Evolutionary conservation across 2,113 vertebrate species (phyloP).

Genomic region (Lota lota): DNA sequence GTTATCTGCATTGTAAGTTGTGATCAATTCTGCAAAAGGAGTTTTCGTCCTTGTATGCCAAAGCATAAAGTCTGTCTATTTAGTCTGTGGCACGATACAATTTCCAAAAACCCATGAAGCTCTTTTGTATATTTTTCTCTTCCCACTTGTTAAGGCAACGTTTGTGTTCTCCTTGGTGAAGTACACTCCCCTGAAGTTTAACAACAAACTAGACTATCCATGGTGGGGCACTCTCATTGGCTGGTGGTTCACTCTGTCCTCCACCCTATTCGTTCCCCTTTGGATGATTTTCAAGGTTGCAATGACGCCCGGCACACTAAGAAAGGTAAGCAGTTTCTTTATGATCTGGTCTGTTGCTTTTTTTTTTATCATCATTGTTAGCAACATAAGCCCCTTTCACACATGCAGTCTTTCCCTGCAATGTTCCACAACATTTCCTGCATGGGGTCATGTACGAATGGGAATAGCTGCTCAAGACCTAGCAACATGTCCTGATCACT

Average conservation of each 20-base stretch:
- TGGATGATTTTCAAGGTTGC: conserved; percentile 68
- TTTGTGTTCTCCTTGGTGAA: conserved; percentile 76
- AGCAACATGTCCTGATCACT: too few relatives aligned
- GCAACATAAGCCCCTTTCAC: too few relatives aligned
- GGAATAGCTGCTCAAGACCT: too few relatives aligned
- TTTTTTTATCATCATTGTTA: neutral
- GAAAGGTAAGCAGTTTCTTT: conserved; percentile 47
- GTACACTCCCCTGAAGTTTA: conserved; percentile 76
- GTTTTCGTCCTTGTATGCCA: neutral
- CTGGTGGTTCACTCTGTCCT: conserved; percentile 79
- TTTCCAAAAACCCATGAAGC: too few relatives aligned
- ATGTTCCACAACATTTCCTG: too few relatives aligned
- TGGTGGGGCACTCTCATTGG: conserved; percentile 77
- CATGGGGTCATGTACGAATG: too few relatives aligned
- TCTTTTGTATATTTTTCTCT: conserved; percentile 2
- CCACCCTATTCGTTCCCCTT: conserved; percentile 74
- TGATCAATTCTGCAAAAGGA: neutral
- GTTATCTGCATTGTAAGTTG: conserved; percentile 84
- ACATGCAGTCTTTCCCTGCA: too few relatives aligned
- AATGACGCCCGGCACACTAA: conserved; percentile 65
- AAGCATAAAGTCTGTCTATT: neutral
- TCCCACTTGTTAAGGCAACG: conserved; percentile 59
- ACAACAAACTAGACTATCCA: conserved; percentile 72
- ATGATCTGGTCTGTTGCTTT: neutral
- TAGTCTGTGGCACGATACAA: neutral